Base-by-base conservation (phyloP, 2,797 vertebrate species). In the Lates japonicus region DNA sequence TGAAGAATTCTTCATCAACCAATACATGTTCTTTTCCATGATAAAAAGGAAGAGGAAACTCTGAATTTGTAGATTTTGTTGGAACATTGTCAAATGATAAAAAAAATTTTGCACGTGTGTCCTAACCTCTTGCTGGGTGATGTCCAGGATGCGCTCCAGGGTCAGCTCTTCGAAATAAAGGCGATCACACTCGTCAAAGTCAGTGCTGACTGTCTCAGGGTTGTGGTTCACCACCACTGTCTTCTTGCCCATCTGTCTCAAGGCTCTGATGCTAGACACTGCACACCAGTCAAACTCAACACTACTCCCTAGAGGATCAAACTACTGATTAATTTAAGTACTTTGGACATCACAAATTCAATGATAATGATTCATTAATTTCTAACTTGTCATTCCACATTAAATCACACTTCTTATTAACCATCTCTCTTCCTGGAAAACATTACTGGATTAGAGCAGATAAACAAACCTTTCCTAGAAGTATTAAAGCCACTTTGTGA, bases 231-330 rank as follows among this genome's bases (percentile, higher is more conserved):
- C 96, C 3, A 98, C 97, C 25, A 98, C 96, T 0, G 97, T 97
- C 94, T 93, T 96, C 93, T 93, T 96, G 78, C 96, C 96, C 90
- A 99, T 97, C 78, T 97, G 96, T 78, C 96, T 95, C 90, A 99
- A 89, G 1, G 97, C 93, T 71, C 98, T 96, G 87, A 98, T 98
- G 44, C 97, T 97, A 81, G 97, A 99, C 86, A 99, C 98, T 0
- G 98, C 98, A 74, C 98, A 99, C 98, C 97, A 99, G 86, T 99
- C 98, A 81, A 99, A 99, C 91, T 98, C 98, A 84, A 99, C 97
- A 0, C 98, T 99, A 95, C 98, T 99, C 75, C 98, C 98, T 99
- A 90, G 37, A 70, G 69, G 57, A 77, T 61, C 3, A 58, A 59
- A 75, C 6, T 8, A 39, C 10, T 2, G 8, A 60, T 35, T 10